A percentile compares a stretch with the other conserved stretches of the same genome.
These are phyloP conservation scores for Acleris holmiana DNA, from an alignment of 2,888 invertebrate species.

Conservation along the genomic window DNA sequence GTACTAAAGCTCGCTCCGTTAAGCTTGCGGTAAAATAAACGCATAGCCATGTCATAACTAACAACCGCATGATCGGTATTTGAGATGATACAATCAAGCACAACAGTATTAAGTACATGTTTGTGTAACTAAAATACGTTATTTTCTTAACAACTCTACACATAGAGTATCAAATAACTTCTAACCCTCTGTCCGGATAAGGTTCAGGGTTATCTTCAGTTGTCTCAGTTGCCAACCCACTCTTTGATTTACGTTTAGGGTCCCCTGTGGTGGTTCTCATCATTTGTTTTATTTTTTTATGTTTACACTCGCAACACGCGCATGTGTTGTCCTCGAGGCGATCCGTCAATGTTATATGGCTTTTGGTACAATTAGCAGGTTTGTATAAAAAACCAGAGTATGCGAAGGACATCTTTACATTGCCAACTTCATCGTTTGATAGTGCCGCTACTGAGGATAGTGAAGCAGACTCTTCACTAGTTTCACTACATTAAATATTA, in stretches of 20 bases:
- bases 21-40: no score
- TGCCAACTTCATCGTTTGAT: no score
- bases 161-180: not conserved
- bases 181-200: not conserved
- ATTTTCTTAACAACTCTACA: not conserved
- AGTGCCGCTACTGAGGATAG: no score
- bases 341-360: not conserved
- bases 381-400: slow-evolving; percentile 7
- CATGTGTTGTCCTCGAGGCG: not conserved
- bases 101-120: slow-evolving; percentile 2
- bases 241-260: no score
- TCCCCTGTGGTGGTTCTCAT: no score
- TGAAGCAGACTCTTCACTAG: not conserved
- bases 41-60: no score
- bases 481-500: not conserved
- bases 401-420: slow-evolving; percentile 3
- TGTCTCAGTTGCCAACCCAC: no score
- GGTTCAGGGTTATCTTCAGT: no score
- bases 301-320: not conserved
- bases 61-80: not conserved
- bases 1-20: no score
- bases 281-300: not conserved
- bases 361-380: not conserved
- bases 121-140: not conserved
- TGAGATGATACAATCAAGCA: slow-evolving; percentile 17